Evolutionary conservation across 2,888 invertebrate genomes (phyloP), one percentile per base, ranked within the genome.

Genomic region (Cryptocheilus praepositus): DNA sequence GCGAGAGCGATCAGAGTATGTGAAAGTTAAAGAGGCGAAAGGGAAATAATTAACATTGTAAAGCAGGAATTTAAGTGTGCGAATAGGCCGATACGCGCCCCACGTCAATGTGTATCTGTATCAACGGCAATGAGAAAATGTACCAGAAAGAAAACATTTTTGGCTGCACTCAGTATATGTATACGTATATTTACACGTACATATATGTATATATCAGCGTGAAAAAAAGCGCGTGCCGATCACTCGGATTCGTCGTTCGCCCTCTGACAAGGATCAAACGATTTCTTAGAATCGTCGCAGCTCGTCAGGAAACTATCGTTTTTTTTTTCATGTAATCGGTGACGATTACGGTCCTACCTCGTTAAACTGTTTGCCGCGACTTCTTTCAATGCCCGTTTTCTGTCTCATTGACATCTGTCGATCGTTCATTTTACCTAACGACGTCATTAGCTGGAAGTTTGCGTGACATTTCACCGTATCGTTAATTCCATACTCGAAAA

Each of bases 91-190:
- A 22, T 44, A 43, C 19, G 46, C 15, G 61, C 36, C 61, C 53
- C 25, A 11, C 52, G 56, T 70, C 63, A 61, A 56, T 60, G 60
- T 61, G 64, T 45, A 67, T 67, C 70, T 60, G 67, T 63, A 70
- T 64, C 63, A 60, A 57, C 52, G 63, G 60, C 18, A 51, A 25
- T 21, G 43, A 62, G 36, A 46, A 16, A 54, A 51, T 25, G 60
- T 18, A 21, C 19, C 15, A n/a, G 36, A 36, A 43, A 44, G 18
- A 36, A 36, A 36, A 36, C 7, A 11, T 36, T 36, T 52, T 54
- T 59, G 45, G 18, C 54, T 51, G 21, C 19, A 49, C 3, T 46
- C n/a, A 4, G 18, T 46, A 49, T 11, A 49, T 49, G 19, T 49
- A 49, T 11, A 49, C 8, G n/a, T 15, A n/a, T n/a, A 49, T 49